Evolutionary conservation across 2,888 invertebrate genomes (phyloP), one percentile per base, ranked within the genome.

Genomic region (Amiota communis): DNA sequence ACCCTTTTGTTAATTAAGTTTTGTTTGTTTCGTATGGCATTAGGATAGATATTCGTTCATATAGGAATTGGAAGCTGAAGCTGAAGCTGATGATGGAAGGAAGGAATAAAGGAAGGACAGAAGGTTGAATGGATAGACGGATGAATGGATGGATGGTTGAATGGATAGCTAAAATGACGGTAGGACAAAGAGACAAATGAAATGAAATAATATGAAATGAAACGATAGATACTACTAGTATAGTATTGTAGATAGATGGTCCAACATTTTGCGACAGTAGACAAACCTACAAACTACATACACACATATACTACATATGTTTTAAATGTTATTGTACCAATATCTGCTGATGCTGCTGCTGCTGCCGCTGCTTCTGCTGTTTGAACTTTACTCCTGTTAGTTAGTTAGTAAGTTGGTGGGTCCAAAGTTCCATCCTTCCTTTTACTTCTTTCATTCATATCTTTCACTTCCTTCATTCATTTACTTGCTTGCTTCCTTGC

Each of bases 1-100:
- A 75, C 76, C 80, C 81, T 83, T 84, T 84, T 86, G 84, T 84
- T 84, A 84, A 84, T 84, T 84, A 84, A 84, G 87, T 86, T 86
- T 86, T 83, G 85, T 86, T 84, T 85, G 84, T 86, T 86, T 83
- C 86, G 80, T 74, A 72, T 74, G 75, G 75, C 78, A 69, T 78
- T 74, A 69, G 72, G 17, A 53, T 47, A 36, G 61, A 47, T 20
- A 36, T 36, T 36, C 36, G 36, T 36, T 36, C 36, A 36, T 36
- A 36, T 36, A n/a, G 36, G 36, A 36, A 4, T 4, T 36, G 53
- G n/a, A 15, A 13, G 53, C 12, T 13, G 53, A 8, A 15, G n/a
- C 53, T 13, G 53, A 13, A 8, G 13, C 13, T 15, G 53, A 11
- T 10, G 53, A 8, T 15, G 6, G 13, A 13, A 9, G 13, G 8